Conservation (phyloP, 2,797 vertebrate genomes). For the Acipenser transmontanus region DNA sequence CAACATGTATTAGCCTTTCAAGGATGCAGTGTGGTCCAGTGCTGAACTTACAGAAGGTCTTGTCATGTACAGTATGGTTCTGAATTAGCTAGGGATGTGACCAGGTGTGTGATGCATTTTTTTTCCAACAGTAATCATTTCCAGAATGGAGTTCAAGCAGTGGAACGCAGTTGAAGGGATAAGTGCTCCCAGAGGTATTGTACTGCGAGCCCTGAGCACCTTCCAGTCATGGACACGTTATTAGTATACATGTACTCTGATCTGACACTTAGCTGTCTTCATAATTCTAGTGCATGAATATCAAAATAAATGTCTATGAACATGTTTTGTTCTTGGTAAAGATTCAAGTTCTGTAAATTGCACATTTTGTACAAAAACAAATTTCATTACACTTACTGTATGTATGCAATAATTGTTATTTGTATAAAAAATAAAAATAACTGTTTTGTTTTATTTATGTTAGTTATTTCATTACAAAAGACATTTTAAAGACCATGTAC, state of each 20-base stretch:
- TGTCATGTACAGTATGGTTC: too few relatives aligned
- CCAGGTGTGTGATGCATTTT: too few relatives aligned
- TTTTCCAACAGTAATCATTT: too few relatives aligned
- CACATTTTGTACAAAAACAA: constrained; percentile 54
- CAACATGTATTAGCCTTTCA: too few relatives aligned
- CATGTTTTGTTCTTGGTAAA: constrained; percentile 38
- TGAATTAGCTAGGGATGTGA: too few relatives aligned
- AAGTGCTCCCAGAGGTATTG: background rate
- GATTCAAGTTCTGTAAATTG: constrained; percentile 39
- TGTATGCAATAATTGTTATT: background rate
- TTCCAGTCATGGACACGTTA: constrained; percentile 7
- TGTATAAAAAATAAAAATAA: background rate
- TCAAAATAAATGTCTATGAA: constrained; percentile 10
- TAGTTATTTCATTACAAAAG: background rate
- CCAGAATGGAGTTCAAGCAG: too few relatives aligned
- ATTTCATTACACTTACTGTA: background rate
- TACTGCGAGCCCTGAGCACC: background rate
- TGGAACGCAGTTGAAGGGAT: background rate
- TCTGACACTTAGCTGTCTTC: constrained; percentile 5
- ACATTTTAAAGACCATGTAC: background rate
- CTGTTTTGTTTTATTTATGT: background rate
- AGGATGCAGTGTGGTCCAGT: too few relatives aligned
- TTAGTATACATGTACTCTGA: background rate
- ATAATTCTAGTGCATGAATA: constrained; percentile 7
- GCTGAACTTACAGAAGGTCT: too few relatives aligned